Evolutionary conservation across 2,797 vertebrate genomes (phyloP).

Genomic region (Centropyge bicolor): DNA sequence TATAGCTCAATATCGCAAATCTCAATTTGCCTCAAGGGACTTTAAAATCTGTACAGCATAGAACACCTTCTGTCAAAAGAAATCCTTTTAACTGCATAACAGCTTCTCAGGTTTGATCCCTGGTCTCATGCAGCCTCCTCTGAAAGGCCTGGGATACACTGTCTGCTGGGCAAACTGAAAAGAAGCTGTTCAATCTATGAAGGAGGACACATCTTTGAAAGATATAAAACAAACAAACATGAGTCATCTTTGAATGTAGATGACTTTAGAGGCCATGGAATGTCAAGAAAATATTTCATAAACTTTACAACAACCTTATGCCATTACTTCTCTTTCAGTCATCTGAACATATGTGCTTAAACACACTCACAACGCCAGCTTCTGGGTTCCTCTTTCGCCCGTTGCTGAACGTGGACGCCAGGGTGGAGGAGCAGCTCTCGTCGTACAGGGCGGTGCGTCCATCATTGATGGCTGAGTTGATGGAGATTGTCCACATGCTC

Average conservation of each 20-base stretch:
- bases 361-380: slow-evolving; percentile 93
- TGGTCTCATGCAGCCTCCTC: slow-evolving; percentile 44
- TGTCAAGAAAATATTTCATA: not conserved
- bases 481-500: slow-evolving; percentile 99
- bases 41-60: too few species aligned
- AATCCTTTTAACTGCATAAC: slow-evolving; percentile 27
- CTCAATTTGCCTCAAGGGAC: too few species aligned
- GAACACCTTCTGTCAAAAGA: too few species aligned
- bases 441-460: slow-evolving; percentile 97
- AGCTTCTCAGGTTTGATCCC: slow-evolving; percentile 42
- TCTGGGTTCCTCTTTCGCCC: slow-evolving; percentile 98
- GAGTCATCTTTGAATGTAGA: slow-evolving; percentile 8
- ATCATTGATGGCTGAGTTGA: slow-evolving; percentile 99
- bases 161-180: slow-evolving; percentile 28
- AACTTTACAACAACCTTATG: not conserved
- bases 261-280: not conserved
- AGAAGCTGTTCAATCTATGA: slow-evolving; percentile 28
- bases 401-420: slow-evolving; percentile 98
- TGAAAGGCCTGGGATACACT: slow-evolving; percentile 25
- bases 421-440: slow-evolving; percentile 98
- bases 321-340: not conserved
- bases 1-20: too few species aligned
- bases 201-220: slow-evolving; percentile 25
- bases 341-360: not conserved
- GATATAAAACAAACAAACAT: not conserved